Base-by-base conservation (phyloP, 2,888 invertebrate species). In the Plagodis dolabraria region DNA sequence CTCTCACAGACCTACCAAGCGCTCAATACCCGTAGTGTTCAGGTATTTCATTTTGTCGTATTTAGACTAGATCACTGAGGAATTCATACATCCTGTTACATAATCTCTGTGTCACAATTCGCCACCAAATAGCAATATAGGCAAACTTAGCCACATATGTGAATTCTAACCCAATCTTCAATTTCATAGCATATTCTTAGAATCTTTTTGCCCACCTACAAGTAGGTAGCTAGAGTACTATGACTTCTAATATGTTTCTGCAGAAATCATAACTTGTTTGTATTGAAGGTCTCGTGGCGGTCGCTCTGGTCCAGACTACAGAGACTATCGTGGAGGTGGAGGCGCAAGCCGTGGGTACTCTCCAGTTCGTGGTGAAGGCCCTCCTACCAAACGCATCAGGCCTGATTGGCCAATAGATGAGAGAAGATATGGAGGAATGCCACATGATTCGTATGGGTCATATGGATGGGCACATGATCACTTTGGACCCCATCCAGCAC, bases 331-430 rank as follows among this genome's bases (percentile, higher is more conserved):
- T 0, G 94, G 94, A 4, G 95, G 95, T 5, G 94, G 93, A 1
- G 94, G 95, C 42, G 94, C 96, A 36, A 95, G 95, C 65, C 87
- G 96, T 35, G 95, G 96, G 0, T 95, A 96, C 73, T 96, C 96
- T 0, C 97, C 97, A 0, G 95, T 96, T 33, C 93, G 97, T 75
- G 95, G 95, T 11, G 96, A 96, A 70, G 94, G 96, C 66, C 96
- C 97, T 6, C 96, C 96, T 0, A 94, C 95, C 70, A 97, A 97
- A 77, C 93, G 97, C 56, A 95, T 97, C 86, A 92, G 97, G 52
- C 91, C 93, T 11, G 96, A 96, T 61, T 96, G 96, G 97, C 95
- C 91, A 2, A 78, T 90, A 47, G 93, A 93, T 64, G 92, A 93
- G 8, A 78, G 92, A 67, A 85, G 92, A 83, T 92, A 91, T 87